A percentile compares a stretch with the other conserved stretches of the same genome.
These are phyloP conservation scores for Lanius collurio DNA, from an alignment of 2,113 vertebrate genomes.

Conservation along the genomic window DNA sequence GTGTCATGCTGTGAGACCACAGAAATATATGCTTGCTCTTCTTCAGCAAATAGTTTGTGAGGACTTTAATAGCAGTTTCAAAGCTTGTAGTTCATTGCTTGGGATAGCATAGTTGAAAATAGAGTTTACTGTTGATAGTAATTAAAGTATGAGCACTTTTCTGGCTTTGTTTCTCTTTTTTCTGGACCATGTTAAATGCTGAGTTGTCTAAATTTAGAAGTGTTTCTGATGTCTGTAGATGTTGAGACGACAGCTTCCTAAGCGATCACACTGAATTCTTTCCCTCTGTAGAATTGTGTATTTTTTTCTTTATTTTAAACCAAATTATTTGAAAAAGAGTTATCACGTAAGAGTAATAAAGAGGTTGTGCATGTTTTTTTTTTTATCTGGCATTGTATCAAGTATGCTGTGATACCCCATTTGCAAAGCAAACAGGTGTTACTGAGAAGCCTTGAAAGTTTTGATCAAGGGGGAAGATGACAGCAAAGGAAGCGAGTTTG, in stretches of 20 bases:
- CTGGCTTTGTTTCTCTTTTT: background rate
- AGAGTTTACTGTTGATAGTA: background rate
- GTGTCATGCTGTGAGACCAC: background rate
- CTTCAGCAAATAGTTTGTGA: background rate
- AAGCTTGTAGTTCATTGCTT: background rate
- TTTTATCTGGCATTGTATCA: background rate
- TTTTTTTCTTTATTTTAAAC: constrained; percentile 2
- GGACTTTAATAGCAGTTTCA: background rate
- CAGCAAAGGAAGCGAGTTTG: background rate
- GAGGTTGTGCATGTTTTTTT: background rate
- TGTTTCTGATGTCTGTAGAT: background rate
- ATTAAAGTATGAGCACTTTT: background rate
- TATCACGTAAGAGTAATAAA: background rate
- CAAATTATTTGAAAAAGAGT: background rate
- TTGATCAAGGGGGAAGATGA: background rate
- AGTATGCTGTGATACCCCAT: background rate
- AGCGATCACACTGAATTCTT: background rate
- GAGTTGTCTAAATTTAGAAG: background rate
- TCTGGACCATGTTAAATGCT: background rate
- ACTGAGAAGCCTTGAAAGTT: background rate
- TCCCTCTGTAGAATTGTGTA: background rate
- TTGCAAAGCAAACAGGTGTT: background rate
- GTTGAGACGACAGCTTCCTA: background rate
- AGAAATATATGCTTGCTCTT: background rate
- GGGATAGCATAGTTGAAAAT: background rate